phyloP scores from a whole-genome alignment of 1,140 invertebrate species.

The Megalopta genalis region DNA sequence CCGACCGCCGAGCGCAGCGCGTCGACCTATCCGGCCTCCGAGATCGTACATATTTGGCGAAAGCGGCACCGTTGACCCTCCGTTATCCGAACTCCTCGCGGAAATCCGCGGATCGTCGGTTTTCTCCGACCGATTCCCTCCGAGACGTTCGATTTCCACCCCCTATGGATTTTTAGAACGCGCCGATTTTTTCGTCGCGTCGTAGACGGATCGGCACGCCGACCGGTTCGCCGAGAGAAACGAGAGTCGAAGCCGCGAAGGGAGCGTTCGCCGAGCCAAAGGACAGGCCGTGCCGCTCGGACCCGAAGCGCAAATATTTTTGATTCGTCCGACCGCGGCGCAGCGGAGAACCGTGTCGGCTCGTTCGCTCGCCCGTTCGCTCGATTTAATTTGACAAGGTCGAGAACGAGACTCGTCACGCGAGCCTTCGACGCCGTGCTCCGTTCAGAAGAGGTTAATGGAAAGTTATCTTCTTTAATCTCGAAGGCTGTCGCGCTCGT shows the following conservation, averaged over 20 bases:
- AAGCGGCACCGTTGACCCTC: constrained; percentile 24
- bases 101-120: neutral
- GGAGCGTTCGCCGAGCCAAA: too few species aligned
- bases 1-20: too few species aligned
- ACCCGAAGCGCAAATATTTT: constrained; percentile 28
- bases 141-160: too few species aligned
- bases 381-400: constrained; percentile 46
- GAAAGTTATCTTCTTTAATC: constrained; percentile 53
- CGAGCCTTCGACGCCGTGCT: constrained; percentile 15
- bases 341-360: neutral
- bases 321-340: neutral
- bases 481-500: constrained; percentile 47
- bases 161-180: too few species aligned
- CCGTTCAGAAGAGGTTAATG: constrained; percentile 39
- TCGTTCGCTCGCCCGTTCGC: neutral
- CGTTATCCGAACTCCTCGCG: neutral
- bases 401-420: constrained; percentile 41
- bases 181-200: too few species aligned
- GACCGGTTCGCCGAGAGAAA: too few species aligned
- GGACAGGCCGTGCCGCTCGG: too few species aligned
- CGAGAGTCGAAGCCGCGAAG: too few species aligned
- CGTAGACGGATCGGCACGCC: too few species aligned
- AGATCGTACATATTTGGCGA: constrained; percentile 27
- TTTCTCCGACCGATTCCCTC: too few species aligned
- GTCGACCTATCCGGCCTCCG: constrained; percentile 25